Evolutionary conservation across 1,140 invertebrate genomes (phyloP), one percentile per base, ranked within the genome.

Genomic region (Nephotettix cincticeps): DNA sequence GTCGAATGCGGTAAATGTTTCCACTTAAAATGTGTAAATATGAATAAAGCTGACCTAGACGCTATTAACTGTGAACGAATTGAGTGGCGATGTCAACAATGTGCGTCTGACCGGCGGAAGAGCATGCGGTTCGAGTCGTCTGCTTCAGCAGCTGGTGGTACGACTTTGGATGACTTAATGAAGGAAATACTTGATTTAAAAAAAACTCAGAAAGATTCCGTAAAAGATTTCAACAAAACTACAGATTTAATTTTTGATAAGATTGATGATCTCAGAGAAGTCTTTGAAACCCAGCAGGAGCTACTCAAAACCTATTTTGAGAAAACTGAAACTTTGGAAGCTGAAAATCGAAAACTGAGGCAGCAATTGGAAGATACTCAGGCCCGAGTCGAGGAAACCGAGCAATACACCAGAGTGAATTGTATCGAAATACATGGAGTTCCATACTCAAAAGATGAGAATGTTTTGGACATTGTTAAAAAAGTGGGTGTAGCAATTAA

Each of bases 401-500:
- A 69, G 30, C 68, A 69, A 54, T 69, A 69, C 21, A 51, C 68
- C n/a, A 51, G 68, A 13, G 36, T 19, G 1, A 69, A 69, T 28
- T 56, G 29, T 23, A 19, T 69, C 13, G 68, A 69, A 43, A 54
- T 69, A 27, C 43, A 69, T n/a, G 68, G 68, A 27, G 45, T 69
- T 19, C 68, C 68, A 27, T 17, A 25, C 19, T 19, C 17, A 11
- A 17, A n/a, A 2, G 30, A n/a, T 19, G 68, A 69, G 30, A 56
- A 69, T 29, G 68, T 69, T 1, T 1, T 51, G 28, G 6, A 29
- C 14, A 54, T 69, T 54, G 47, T 69, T 9, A 69, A 69, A 56
- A 25, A 43, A 1, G 68, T 69, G 17, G 54, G 68, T 1, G 2
- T 1, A 11, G 25, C 43, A 23, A 1, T 69, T 1, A 27, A 51